Evolutionary conservation across 2,888 invertebrate genomes (phyloP).

Genomic region (Masnerella sp.): DNA sequence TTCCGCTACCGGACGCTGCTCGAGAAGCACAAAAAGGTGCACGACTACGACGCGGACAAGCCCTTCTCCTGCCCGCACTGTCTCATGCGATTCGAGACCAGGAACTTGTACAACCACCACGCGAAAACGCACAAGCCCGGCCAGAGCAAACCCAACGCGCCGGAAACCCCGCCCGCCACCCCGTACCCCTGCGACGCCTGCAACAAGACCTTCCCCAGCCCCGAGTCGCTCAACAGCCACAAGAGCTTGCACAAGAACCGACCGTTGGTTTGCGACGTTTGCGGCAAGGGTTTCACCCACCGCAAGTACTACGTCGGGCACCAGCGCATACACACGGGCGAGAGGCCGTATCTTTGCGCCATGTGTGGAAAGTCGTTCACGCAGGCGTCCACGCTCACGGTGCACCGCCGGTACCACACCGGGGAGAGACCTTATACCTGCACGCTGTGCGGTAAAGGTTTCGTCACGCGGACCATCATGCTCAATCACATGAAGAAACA

Average conservation of each 20-base stretch:
- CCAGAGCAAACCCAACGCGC: constrained; percentile 7
- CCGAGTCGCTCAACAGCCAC: constrained; percentile 73
- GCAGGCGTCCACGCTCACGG: constrained; percentile 75
- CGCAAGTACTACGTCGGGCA: constrained; percentile 76
- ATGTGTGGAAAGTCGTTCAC: constrained; percentile 77
- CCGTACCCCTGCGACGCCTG: constrained; percentile 73
- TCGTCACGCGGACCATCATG: constrained; percentile 77
- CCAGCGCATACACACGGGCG: constrained; percentile 78
- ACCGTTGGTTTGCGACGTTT: constrained; percentile 76
- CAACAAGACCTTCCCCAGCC: constrained; percentile 72
- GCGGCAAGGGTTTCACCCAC: constrained; percentile 76
- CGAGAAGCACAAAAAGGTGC: constrained; percentile 75
- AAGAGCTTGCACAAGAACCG: constrained; percentile 73
- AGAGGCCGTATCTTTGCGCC: constrained; percentile 78
- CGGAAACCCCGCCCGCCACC: neutral
- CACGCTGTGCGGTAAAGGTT: constrained; percentile 76
- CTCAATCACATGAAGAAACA: constrained; percentile 77
- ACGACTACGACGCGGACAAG: constrained; percentile 73
- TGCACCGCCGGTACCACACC: constrained; percentile 76
- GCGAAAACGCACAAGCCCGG: constrained; percentile 74
- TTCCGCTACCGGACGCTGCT: constrained; percentile 75
- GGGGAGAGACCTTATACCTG: constrained; percentile 77
- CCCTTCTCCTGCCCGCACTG: constrained; percentile 75
- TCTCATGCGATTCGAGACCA: constrained; percentile 75
- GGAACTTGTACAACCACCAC: constrained; percentile 76